phyloP scores from a whole-genome alignment of 2,113 vertebrate genomes.

The Oenanthe melanoleuca region DNA sequence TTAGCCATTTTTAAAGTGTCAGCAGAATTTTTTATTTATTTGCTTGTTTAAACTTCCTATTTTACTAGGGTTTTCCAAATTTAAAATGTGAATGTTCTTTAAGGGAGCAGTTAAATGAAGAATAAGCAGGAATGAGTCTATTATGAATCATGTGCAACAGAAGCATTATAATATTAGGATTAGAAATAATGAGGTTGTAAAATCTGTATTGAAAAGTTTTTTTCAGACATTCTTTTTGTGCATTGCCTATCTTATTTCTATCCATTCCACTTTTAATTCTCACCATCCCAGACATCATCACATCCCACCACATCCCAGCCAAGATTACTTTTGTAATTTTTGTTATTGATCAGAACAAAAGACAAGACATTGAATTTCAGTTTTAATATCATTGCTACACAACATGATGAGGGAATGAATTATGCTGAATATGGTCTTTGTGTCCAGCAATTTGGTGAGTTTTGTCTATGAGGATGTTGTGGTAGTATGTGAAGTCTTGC shows the following conservation, averaged over 20 bases:
- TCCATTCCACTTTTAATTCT: not conserved
- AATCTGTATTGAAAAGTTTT: not conserved
- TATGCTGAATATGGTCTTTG: not conserved
- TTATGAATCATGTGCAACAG: not conserved
- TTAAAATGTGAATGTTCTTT: not conserved
- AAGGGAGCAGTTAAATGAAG: not conserved
- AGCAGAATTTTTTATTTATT: constrained; percentile 13
- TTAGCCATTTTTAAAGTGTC: constrained; percentile 34
- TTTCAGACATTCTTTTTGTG: not conserved
- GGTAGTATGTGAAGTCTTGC: not conserved
- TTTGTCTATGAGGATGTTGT: not conserved
- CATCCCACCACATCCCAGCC: not conserved
- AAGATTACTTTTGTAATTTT: not conserved
- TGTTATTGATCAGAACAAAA: not conserved
- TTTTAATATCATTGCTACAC: not conserved
- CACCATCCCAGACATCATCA: not conserved
- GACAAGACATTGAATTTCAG: not conserved
- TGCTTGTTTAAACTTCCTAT: constrained; percentile 46
- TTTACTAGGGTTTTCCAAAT: constrained; percentile 2
- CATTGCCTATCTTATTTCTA: not conserved
- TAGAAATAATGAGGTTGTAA: constrained; percentile 24
- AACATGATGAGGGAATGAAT: not conserved
- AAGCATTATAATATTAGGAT: not conserved
- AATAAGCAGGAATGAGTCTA: not conserved
- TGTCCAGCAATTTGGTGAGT: not conserved